These are phyloP conservation scores for Elgonia sp. DNA, from an alignment of 2,888 invertebrate genomes.

Conservation along the genomic window DNA sequence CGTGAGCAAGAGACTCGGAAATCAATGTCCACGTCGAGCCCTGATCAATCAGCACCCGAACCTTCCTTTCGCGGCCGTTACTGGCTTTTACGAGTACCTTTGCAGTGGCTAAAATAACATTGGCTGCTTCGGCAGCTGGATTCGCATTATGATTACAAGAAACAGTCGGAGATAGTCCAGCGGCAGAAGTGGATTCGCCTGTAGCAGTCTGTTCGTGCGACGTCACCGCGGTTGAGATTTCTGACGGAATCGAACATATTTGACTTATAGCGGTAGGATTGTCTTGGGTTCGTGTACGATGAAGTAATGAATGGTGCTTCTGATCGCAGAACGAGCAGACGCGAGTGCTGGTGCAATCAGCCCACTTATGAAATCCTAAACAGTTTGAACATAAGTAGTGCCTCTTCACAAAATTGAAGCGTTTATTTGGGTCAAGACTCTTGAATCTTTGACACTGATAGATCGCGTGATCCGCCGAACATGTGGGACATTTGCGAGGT, in stretches of 20 bases:
- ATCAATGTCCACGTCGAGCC: conserved; percentile 25
- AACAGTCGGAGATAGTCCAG: neutral
- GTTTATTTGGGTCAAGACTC: neutral
- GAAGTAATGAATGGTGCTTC: conserved; percentile 14
- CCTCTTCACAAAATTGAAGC: conserved; percentile 13
- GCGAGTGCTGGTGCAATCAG: neutral
- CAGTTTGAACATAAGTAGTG: conserved; percentile 23
- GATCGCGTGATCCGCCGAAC: neutral
- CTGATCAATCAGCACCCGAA: conserved; percentile 23
- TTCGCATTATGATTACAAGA: neutral
- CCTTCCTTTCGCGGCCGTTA: neutral
- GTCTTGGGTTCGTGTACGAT: neutral
- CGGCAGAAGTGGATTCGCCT: too few relatives aligned
- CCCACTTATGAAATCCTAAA: neutral
- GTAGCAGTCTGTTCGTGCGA: too few relatives aligned
- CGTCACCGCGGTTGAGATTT: too few relatives aligned
- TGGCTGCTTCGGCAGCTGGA: neutral
- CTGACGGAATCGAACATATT: too few relatives aligned
- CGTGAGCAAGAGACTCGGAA: neutral
- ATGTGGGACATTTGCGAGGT: neutral
- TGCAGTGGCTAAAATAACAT: neutral
- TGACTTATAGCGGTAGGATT: neutral
- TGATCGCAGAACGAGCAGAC: neutral
- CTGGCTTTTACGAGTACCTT: neutral
- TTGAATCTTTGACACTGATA: conserved; percentile 24